phyloP scores from a whole-genome alignment of 2,113 vertebrate species.

The Coptodon bakossiorum region DNA sequence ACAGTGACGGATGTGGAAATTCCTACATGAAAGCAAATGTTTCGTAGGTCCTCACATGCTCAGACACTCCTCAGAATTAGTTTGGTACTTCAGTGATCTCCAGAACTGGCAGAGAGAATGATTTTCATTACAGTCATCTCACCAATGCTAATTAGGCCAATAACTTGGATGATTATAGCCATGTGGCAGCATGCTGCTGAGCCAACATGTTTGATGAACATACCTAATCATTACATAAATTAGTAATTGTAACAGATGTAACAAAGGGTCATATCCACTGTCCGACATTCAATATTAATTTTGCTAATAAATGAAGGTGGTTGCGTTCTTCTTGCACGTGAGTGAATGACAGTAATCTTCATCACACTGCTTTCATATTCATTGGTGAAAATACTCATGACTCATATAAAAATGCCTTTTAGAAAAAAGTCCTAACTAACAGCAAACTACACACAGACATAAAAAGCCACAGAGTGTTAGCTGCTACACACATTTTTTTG shows the following conservation, averaged over 20 bases:
- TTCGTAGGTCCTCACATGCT: background rate
- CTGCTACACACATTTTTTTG: background rate
- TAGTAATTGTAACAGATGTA: background rate
- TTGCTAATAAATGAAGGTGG: background rate
- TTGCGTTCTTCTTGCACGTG: background rate
- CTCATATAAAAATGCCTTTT: background rate
- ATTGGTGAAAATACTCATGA: background rate
- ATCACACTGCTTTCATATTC: background rate
- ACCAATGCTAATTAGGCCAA: constrained; percentile 23
- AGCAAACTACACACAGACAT: background rate
- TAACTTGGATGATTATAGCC: constrained; percentile 11
- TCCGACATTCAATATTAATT: background rate
- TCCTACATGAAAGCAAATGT: background rate
- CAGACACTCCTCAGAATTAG: background rate
- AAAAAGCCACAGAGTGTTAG: background rate
- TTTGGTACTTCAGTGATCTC: constrained; percentile 18
- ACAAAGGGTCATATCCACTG: background rate
- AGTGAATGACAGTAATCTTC: background rate
- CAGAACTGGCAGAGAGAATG: background rate
- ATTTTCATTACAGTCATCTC: constrained; percentile 31
- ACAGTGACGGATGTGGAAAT: constrained; percentile 4
- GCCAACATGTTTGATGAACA: background rate
- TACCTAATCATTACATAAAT: background rate
- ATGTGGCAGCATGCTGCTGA: background rate
- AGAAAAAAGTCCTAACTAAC: background rate